These are phyloP conservation scores for Actinernus sp. DNA, from an alignment of 92 coral and sea anemone species.

Conservation along the genomic window DNA sequence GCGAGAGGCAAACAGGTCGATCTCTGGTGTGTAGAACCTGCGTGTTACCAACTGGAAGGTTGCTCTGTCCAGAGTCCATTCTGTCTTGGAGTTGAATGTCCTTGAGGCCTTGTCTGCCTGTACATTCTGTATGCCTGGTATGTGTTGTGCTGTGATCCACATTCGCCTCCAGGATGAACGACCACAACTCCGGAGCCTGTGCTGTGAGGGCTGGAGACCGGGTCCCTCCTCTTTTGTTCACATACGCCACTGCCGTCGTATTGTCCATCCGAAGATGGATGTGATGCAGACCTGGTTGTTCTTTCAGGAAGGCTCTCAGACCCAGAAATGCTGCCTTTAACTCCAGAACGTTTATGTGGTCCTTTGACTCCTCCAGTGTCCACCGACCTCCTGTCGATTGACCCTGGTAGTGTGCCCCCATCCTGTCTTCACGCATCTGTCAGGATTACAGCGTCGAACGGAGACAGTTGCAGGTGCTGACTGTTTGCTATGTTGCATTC, in stretches of 20 bases:
- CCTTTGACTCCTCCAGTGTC: constrained; percentile 24
- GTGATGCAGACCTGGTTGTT: neutral
- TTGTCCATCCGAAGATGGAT: constrained; percentile 66
- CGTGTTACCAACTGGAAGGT: constrained; percentile 12
- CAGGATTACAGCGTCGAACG: constrained; percentile 7
- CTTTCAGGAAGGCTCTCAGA: constrained; percentile 7
- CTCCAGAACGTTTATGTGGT: constrained; percentile 60
- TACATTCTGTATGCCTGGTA: constrained; percentile 48
- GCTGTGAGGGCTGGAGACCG: constrained; percentile 26
- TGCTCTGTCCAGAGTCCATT: constrained; percentile 47
- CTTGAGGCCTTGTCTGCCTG: constrained; percentile 65
- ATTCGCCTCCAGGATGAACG: constrained; percentile 25
- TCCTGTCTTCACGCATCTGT: constrained; percentile 11
- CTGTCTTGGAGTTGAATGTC: constrained; percentile 27
- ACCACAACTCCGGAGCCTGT: constrained; percentile 54
- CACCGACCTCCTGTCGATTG: constrained; percentile 34
- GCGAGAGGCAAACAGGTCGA: constrained; percentile 67
- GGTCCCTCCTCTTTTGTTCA: constrained; percentile 54
- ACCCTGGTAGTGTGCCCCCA: constrained; percentile 53
- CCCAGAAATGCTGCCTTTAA: constrained; percentile 52
- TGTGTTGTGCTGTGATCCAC: constrained; percentile 66
- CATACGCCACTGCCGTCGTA: constrained; percentile 51
- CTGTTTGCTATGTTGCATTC: constrained; percentile 14
- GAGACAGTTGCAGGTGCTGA: constrained; percentile 5
- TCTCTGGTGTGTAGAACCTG: constrained; percentile 36